Evolutionary conservation across 2,888 invertebrate genomes (phyloP).

Genomic region (Blastobasis adustella): DNA sequence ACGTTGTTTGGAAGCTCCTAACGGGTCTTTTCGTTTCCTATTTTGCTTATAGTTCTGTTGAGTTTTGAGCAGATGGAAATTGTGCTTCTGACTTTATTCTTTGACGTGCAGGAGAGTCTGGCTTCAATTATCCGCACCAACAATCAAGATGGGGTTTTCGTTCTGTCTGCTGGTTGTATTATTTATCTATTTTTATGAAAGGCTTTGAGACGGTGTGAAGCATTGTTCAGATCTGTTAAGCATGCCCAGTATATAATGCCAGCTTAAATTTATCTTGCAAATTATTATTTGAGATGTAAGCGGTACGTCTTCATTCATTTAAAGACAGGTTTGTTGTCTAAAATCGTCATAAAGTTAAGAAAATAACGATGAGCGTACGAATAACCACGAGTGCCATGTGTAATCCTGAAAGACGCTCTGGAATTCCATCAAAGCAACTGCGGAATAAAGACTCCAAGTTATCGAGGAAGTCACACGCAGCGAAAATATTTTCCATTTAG

Average conservation of each 20-base stretch:
- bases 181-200: background rate
- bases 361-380: no score
- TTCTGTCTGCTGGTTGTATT: background rate
- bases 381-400: no score
- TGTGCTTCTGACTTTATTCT: no score
- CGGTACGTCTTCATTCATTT: no score
- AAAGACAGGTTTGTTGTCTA: no score
- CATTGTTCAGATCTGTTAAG: background rate
- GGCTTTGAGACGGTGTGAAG: background rate
- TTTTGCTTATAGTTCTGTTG: constrained; percentile 12
- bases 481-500: constrained; percentile 29
- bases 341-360: no score
- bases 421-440: no score
- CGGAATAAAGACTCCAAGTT: no score
- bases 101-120: no score
- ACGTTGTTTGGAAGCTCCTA: constrained; percentile 35
- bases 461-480: constrained; percentile 2
- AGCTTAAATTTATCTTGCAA: no score
- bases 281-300: no score
- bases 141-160: background rate
- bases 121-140: background rate
- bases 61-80: constrained; percentile 15
- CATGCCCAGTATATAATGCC: background rate
- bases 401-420: no score
- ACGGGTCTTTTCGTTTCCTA: constrained; percentile 24